A percentile compares a stretch with the other conserved stretches of the same genome.
phyloP scores from a whole-genome alignment of 37 sponge, comb jelly and placozoan genomes.

The Diacarnus erythraeanus region DNA sequence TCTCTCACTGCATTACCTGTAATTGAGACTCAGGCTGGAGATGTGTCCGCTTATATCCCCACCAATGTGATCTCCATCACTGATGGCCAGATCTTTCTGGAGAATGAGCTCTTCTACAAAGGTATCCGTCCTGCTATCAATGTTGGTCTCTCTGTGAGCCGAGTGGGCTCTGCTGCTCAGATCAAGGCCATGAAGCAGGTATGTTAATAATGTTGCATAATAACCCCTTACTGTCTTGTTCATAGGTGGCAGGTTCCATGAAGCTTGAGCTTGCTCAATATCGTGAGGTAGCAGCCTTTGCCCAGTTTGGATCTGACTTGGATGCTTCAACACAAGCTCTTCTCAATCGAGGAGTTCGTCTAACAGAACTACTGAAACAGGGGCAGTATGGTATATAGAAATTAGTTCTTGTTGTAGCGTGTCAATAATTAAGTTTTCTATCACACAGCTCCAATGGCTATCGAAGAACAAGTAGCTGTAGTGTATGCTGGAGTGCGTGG shows the following conservation, averaged over 20 bases:
- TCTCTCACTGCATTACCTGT: slow-evolving; percentile 98
- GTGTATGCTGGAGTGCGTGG: slow-evolving; percentile 98
- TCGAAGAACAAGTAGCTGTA: slow-evolving; percentile 96
- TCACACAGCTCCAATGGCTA: slow-evolving; percentile 89
- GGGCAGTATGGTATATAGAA: slow-evolving; percentile 89
- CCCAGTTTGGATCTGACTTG: slow-evolving; percentile 99
- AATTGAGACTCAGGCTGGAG: slow-evolving; percentile 99
- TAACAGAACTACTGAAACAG: slow-evolving; percentile 99
- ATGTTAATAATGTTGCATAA: neutral
- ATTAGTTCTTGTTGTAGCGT: neutral
- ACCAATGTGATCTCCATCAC: slow-evolving; percentile 99
- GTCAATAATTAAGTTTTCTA: neutral
- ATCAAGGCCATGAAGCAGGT: slow-evolving; percentile 99
- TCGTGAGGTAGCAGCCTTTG: slow-evolving; percentile 99
- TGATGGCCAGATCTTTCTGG: slow-evolving; percentile 99
- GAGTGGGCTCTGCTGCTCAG: slow-evolving; percentile 99
- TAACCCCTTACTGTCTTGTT: neutral
- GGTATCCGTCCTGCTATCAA: slow-evolving; percentile 99
- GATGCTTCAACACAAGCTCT: slow-evolving; percentile 95
- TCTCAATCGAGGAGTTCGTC: slow-evolving; percentile 95
- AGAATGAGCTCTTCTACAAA: slow-evolving; percentile 98
- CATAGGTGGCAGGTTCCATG: slow-evolving; percentile 98
- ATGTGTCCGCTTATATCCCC: slow-evolving; percentile 99
- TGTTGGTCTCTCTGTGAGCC: slow-evolving; percentile 98
- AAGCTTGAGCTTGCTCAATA: slow-evolving; percentile 99